Evolutionary conservation across 35 echinoderm and acorn worm genomes (phyloP).

Genomic region (Heliocidaris tuberculata): DNA sequence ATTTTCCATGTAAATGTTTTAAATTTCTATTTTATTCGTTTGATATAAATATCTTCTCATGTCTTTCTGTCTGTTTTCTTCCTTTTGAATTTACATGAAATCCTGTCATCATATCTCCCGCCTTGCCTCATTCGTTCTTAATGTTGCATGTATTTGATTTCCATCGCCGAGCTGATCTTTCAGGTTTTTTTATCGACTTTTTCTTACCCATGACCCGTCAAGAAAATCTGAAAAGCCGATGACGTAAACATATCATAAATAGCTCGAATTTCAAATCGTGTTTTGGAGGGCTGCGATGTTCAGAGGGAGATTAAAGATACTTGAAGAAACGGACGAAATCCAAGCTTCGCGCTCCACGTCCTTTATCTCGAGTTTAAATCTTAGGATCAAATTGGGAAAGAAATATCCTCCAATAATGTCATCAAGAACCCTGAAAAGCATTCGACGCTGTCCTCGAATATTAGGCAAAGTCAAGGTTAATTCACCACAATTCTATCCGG

Average conservation of each 20-base stretch:
- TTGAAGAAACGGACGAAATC: background rate
- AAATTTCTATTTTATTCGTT: no score
- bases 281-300: background rate
- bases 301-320: background rate
- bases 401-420: slow-evolving; percentile 12
- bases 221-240: background rate
- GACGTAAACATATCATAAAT: background rate
- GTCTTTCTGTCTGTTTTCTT: no score
- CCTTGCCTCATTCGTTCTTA: no score
- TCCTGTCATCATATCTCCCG: no score
- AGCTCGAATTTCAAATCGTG: background rate
- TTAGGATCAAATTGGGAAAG: background rate
- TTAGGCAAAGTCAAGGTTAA: slow-evolving; percentile 4
- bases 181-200: no score
- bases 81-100: no score
- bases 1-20: no score
- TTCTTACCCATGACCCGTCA: background rate
- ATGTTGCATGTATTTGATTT: no score
- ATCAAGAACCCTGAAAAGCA: background rate
- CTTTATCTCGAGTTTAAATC: background rate
- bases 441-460: background rate
- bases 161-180: no score
- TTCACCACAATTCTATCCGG: background rate
- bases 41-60: no score
- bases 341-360: background rate